These are phyloP conservation scores for Chrosomus eos DNA, from an alignment of 2,797 vertebrate genomes.

Conservation along the genomic window DNA sequence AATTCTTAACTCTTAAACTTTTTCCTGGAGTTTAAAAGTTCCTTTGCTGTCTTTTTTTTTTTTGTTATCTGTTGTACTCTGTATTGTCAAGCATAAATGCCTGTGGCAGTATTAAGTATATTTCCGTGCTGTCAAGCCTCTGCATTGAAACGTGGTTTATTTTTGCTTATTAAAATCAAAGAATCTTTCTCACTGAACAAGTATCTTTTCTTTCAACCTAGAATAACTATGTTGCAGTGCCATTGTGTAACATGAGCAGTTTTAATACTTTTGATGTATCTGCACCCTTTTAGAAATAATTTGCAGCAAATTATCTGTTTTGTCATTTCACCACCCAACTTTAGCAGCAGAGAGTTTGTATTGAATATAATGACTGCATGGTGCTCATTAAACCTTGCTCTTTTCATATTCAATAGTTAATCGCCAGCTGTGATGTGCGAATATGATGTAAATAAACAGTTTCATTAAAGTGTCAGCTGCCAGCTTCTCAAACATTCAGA, in stretches of 20 bases:
- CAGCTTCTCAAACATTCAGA: conserved; percentile 44
- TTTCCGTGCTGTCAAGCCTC: neutral
- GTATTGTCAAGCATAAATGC: neutral
- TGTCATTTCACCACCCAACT: conserved; percentile 27
- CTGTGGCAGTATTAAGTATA: conserved; percentile 1
- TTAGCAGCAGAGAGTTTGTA: neutral
- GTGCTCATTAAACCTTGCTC: conserved; percentile 20
- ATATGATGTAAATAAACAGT: conserved; percentile 41
- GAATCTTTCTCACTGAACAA: neutral
- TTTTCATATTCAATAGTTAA: conserved; percentile 37
- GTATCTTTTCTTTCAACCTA: neutral
- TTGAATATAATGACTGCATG: conserved; percentile 13
- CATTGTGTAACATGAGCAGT: neutral
- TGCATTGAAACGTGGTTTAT: neutral
- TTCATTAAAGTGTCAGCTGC: conserved; percentile 52
- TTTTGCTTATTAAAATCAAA: conserved; percentile 10
- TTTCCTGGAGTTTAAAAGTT: neutral
- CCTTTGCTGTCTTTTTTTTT: neutral
- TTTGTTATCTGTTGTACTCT: neutral
- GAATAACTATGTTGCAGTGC: conserved; percentile 1
- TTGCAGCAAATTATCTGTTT: neutral
- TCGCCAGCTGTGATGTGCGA: conserved; percentile 20
- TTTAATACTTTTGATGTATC: neutral
- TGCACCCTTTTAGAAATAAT: conserved; percentile 14
- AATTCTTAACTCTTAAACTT: neutral